Evolutionary conservation across 2,113 vertebrate genomes (phyloP).

Genomic region (Prunella himalayana): DNA sequence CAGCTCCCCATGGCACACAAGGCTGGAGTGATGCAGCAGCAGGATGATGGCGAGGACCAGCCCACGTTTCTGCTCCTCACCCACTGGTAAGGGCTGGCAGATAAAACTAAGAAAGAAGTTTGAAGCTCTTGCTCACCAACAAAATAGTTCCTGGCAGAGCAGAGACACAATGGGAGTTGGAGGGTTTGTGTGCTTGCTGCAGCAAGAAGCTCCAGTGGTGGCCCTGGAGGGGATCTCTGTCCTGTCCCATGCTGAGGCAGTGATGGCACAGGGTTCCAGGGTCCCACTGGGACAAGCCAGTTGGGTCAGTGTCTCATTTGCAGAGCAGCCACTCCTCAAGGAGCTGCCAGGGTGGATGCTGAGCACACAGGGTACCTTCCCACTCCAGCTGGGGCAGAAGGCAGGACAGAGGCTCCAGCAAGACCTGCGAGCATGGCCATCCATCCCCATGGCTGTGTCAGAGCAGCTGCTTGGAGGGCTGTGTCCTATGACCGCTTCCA

Average conservation of each 20-base stretch:
- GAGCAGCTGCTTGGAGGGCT: background rate
- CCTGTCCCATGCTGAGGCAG: background rate
- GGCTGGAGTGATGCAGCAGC: background rate
- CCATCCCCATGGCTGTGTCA: background rate
- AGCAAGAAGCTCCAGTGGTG: background rate
- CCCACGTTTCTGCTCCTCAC: background rate
- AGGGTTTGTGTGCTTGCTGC: background rate
- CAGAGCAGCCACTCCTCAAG: rapidly evolving
- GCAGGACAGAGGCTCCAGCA: background rate
- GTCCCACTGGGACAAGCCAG: rapidly evolving
- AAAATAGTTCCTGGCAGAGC: background rate
- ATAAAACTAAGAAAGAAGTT: background rate
- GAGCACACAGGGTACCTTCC: background rate
- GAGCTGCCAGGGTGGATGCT: background rate
- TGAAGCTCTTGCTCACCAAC: background rate
- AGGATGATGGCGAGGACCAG: background rate
- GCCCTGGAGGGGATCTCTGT: background rate
- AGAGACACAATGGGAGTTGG: background rate
- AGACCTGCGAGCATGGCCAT: background rate
- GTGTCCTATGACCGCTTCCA: background rate
- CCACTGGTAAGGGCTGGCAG: background rate
- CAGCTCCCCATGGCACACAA: rapidly evolving
- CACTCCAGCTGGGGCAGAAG: background rate
- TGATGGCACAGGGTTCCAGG: rapidly evolving
- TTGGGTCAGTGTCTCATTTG: background rate